Evolutionary conservation across 2,113 vertebrate genomes (phyloP).

Genomic region (Callipepla californica): DNA sequence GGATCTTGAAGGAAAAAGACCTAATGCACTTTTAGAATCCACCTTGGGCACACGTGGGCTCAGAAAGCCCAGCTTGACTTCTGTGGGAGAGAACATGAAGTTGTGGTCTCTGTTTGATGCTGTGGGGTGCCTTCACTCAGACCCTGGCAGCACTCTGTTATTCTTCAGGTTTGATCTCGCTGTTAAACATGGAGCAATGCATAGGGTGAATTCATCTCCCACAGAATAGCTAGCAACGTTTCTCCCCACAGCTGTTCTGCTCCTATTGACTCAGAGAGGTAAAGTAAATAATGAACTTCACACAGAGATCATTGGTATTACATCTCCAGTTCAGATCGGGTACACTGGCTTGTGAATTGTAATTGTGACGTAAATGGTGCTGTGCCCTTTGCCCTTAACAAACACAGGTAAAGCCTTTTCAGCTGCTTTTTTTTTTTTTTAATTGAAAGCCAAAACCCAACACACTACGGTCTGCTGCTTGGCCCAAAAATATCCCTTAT

Average conservation of each 20-base stretch:
- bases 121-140: not conserved
- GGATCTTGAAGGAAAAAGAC: not conserved
- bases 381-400: slow-evolving; percentile 50
- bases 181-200: rapidly evolving
- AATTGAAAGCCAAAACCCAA: not conserved
- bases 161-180: not conserved
- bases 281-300: not conserved
- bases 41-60: rapidly evolving
- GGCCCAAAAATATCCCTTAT: rapidly evolving
- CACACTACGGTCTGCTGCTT: not conserved
- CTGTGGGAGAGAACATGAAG: rapidly evolving
- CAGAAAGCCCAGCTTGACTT: not conserved
- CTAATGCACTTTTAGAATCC: rapidly evolving
- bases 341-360: not conserved
- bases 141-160: not conserved
- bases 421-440: not conserved
- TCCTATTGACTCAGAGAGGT: not conserved
- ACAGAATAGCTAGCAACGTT: not conserved
- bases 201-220: not conserved
- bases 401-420: slow-evolving; percentile 9
- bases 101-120: not conserved
- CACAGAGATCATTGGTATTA: not conserved
- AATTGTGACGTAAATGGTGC: slow-evolving; percentile 3
- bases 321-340: not conserved
- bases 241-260: not conserved